Evolutionary conservation across 2,888 invertebrate species (phyloP).

Genomic region (Acrobasis consociella): DNA sequence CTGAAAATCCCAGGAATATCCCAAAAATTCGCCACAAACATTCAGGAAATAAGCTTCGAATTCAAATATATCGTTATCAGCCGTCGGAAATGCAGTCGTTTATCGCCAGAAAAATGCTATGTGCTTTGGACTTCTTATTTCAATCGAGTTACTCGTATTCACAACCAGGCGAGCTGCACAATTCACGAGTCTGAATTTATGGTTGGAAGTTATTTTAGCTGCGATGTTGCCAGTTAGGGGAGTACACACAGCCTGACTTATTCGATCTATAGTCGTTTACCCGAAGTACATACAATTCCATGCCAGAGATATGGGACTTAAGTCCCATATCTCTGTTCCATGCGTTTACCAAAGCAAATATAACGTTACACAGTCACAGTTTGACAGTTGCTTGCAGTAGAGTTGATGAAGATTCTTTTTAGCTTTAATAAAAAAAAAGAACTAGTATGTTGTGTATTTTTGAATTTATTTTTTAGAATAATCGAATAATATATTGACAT

Average conservation of each 20-base stretch:
- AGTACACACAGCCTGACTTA: conserved; percentile 6
- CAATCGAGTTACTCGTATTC: conserved; percentile 56
- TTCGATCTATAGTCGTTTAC: conserved; percentile 8
- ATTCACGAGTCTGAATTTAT: conserved; percentile 53
- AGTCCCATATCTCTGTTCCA: no score
- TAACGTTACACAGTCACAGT: background rate
- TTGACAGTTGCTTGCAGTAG: background rate
- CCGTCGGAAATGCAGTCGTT: conserved; percentile 31
- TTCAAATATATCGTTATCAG: background rate
- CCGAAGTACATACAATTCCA: no score
- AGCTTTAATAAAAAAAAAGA: no score
- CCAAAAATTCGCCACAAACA: no score
- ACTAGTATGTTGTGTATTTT: no score
- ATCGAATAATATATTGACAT: background rate
- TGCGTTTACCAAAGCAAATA: background rate
- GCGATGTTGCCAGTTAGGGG: conserved; percentile 31
- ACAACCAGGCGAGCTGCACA: conserved; percentile 44
- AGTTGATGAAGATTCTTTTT: background rate
- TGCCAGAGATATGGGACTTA: no score
- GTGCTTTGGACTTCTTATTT: conserved; percentile 52
- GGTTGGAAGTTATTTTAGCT: conserved; percentile 50
- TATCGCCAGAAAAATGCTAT: conserved; percentile 49
- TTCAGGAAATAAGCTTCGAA: background rate
- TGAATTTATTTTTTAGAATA: no score
- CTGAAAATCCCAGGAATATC: no score